Percentiles rank a stretch among this genome's conserved stretches.
Conservation (phyloP, 2,888 invertebrate genomes). For the Quadroppia sp. region DNA sequence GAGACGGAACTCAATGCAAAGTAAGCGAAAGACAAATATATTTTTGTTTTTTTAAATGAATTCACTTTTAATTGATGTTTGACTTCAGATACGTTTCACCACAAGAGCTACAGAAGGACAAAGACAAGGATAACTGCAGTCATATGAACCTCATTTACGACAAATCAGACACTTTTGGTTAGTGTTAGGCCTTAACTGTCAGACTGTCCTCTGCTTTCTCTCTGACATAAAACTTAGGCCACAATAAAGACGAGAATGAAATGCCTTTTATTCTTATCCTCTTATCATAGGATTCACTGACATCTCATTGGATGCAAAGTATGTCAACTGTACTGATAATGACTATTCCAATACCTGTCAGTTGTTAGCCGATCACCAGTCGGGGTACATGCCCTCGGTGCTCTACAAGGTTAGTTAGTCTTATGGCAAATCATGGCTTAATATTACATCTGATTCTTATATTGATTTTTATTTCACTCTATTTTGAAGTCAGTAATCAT, state of each 20-base stretch:
- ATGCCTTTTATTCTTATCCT: neutral
- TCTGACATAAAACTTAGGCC: neutral
- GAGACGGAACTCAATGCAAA: constrained; percentile 26
- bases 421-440: no score
- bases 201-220: neutral
- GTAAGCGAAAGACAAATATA: neutral
- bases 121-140: constrained; percentile 3
- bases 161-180: constrained; percentile 33
- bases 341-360: constrained; percentile 16
- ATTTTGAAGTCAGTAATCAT: no score
- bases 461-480: no score
- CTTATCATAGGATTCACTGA: neutral
- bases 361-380: constrained; percentile 19
- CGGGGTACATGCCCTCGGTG: neutral
- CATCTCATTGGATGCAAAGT: constrained; percentile 11
- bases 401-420: constrained; percentile 20
- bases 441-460: no score
- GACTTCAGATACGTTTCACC: neutral
- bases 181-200: neutral
- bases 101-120: neutral
- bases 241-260: neutral
- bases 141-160: constrained; percentile 32
- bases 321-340: constrained; percentile 4
- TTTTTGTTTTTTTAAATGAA: neutral
- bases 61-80: neutral